Conservation (phyloP, 2,888 invertebrate genomes). For the Marasmarcha lunaedactyla region DNA sequence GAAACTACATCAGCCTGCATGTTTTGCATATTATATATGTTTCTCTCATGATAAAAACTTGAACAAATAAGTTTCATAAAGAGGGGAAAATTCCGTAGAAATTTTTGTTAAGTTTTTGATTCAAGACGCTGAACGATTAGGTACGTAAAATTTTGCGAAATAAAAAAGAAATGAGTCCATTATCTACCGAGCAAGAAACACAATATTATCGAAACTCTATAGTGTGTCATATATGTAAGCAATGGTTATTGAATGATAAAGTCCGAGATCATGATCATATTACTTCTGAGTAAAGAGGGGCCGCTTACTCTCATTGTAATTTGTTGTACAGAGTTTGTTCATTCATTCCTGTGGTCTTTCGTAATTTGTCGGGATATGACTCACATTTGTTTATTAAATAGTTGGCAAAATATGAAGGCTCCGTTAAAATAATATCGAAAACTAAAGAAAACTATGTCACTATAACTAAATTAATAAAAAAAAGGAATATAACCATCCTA, state of each 20-base stretch:
- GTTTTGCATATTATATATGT: constrained; percentile 16
- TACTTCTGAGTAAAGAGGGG: constrained; percentile 4
- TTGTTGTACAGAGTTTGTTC: constrained; percentile 11
- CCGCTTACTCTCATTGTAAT: constrained; percentile 14
- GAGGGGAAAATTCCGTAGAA: constrained; percentile 7
- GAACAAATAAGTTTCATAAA: constrained; percentile 13
- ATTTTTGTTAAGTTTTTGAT: constrained; percentile 2
- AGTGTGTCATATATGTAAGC: constrained; percentile 6
- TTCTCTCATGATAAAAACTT: constrained; percentile 12
- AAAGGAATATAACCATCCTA: too few relatives aligned
- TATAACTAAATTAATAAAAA: constrained; percentile 8
- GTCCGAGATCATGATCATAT: constrained; percentile 5
- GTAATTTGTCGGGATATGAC: constrained; percentile 14
- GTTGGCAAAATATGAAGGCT: constrained; percentile 11
- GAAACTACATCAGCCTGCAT: constrained; percentile 12
- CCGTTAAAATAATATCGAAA: constrained; percentile 15
- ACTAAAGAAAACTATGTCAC: constrained; percentile 15
- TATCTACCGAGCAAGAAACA: constrained; percentile 3
- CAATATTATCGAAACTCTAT: constrained; percentile 2
- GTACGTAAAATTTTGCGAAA: constrained; percentile 1
- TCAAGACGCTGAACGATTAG: too few relatives aligned
- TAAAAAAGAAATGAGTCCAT: constrained; percentile 3
- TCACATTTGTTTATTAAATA: constrained; percentile 10
- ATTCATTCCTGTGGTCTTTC: constrained; percentile 19
- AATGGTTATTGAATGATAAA: constrained; percentile 9